phyloP scores from a whole-genome alignment of 2,797 vertebrate species.

The Chelonia mydas region DNA sequence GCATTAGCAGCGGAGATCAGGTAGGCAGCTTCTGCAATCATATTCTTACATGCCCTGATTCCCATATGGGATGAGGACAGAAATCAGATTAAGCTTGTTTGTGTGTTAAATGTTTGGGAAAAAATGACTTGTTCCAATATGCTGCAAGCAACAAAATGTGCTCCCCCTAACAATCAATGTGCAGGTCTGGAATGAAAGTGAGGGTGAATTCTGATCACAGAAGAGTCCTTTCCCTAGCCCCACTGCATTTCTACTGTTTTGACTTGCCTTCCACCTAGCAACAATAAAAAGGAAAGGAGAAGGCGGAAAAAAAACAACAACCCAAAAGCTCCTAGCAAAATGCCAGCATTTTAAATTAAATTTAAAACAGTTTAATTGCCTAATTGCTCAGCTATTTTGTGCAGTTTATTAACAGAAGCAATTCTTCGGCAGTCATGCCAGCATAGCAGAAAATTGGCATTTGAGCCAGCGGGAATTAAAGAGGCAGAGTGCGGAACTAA shows the following conservation, averaged over 20 bases:
- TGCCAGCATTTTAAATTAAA: conserved; percentile 83
- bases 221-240: not conserved
- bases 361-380: conserved; percentile 91
- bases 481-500: conserved; percentile 84
- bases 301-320: conserved; percentile 5
- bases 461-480: conserved; percentile 91
- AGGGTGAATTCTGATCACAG: not conserved
- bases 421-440: conserved; percentile 88
- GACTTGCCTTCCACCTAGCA: conserved; percentile 33
- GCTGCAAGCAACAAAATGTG: conserved; percentile 44
- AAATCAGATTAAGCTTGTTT: conserved; percentile 80
- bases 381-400: conserved; percentile 91
- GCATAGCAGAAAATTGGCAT: conserved; percentile 94
- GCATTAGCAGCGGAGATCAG: conserved; percentile 56
- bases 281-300: conserved; percentile 18
- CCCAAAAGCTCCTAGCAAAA: conserved; percentile 76
- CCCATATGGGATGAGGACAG: conserved; percentile 70
- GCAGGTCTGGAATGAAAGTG: not conserved
- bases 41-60: conserved; percentile 68
- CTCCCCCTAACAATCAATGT: conserved; percentile 35
- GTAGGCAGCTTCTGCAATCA: conserved; percentile 64
- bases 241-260: conserved; percentile 16
- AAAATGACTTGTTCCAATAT: conserved; percentile 76
- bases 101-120: conserved; percentile 77
- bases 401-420: conserved; percentile 89